These are phyloP conservation scores for Trachemys scripta DNA, from an alignment of 2,113 vertebrate species.

Conservation along the genomic window DNA sequence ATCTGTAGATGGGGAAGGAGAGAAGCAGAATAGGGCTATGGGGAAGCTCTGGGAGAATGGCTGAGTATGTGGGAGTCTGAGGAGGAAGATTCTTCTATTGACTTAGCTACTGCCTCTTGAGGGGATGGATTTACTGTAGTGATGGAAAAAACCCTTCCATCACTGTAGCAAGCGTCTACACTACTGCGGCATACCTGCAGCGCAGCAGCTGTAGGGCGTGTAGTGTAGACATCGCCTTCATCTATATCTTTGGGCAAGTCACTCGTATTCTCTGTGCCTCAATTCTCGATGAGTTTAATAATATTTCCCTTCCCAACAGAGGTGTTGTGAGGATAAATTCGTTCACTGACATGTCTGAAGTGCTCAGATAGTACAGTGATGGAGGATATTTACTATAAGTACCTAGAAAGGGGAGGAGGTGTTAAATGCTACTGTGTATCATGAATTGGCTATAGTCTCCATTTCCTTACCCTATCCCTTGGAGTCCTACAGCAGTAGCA, in stretches of 20 bases:
- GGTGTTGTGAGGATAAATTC: background rate
- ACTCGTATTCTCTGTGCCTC: background rate
- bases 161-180: no score
- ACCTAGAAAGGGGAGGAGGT: background rate
- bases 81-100: no score
- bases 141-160: no score
- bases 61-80: background rate
- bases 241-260: constrained; percentile 4
- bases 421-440: rapidly evolving
- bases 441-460: no score
- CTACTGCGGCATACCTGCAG: no score
- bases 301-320: background rate
- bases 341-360: background rate
- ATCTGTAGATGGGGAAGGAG: background rate
- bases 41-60: no score
- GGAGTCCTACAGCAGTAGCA: background rate
- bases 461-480: no score
- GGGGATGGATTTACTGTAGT: no score
- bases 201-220: no score
- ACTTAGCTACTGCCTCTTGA: no score
- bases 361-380: background rate
- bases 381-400: rapidly evolving
- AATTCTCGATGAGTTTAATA: background rate
- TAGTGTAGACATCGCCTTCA: background rate
- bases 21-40: background rate